Evolutionary conservation across 2,888 invertebrate species (phyloP).

Genomic region (Agonopterix heracliana): DNA sequence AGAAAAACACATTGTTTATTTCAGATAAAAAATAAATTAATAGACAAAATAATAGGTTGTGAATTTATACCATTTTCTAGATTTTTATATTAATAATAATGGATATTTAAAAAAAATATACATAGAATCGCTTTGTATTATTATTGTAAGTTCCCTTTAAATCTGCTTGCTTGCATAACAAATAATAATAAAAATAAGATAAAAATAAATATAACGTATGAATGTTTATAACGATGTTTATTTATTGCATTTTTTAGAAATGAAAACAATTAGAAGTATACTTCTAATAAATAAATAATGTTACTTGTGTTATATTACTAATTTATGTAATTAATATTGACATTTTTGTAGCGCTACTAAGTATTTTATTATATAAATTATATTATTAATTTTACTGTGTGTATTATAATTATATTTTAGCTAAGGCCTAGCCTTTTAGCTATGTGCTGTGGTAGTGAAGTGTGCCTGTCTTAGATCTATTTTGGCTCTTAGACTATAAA

Average conservation of each 20-base stretch:
- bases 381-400: neutral
- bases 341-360: no score
- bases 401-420: conserved; percentile 6
- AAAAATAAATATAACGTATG: neutral
- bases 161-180: conserved; percentile 42
- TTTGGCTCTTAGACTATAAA: conserved; percentile 21
- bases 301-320: no score
- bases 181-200: neutral
- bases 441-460: conserved; percentile 52
- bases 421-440: conserved; percentile 50
- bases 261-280: no score
- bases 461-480: conserved; percentile 53
- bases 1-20: neutral
- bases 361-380: no score
- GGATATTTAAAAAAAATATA: conserved; percentile 31
- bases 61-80: conserved; percentile 76
- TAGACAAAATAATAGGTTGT: conserved; percentile 74
- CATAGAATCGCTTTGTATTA: conserved; percentile 26
- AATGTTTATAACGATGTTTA: neutral
- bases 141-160: conserved; percentile 28
- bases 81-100: conserved; percentile 62
- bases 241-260: no score
- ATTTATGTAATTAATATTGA: no score
- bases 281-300: no score
- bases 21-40: conserved; percentile 24